Evolutionary conservation across 1,140 invertebrate species (phyloP).

Genomic region (Papilio glaucus): DNA sequence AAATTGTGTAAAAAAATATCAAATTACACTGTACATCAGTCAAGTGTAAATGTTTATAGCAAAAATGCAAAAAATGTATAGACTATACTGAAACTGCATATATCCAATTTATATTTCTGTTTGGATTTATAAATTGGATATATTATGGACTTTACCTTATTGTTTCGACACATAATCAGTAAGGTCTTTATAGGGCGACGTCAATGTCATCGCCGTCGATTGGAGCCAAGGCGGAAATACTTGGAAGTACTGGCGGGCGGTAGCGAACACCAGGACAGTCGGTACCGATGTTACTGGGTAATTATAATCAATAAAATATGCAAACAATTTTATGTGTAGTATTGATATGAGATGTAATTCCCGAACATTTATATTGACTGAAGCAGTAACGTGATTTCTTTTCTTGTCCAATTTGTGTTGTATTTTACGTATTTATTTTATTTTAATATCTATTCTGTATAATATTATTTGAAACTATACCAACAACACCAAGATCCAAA

Average conservation of each 20-base stretch:
- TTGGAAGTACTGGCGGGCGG: conserved; percentile 85
- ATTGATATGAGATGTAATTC: background rate
- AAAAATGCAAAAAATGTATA: conserved; percentile 1
- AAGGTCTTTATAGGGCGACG: conserved; percentile 72
- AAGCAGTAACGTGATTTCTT: no score
- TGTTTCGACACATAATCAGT: conserved; percentile 4
- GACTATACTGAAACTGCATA: no score
- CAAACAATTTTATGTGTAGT: background rate
- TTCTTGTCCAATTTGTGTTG: no score
- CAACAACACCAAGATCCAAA: no score
- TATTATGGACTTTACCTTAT: background rate
- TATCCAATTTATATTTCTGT: no score
- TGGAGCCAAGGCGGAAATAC: conserved; percentile 85
- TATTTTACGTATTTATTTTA: no score
- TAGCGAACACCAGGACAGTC: conserved; percentile 83
- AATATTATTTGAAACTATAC: no score
- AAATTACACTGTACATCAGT: no score
- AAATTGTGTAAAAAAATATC: no score
- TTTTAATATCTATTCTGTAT: no score
- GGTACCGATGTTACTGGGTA: conserved; percentile 83
- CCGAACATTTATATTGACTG: background rate
- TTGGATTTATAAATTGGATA: no score
- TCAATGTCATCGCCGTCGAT: conserved; percentile 85
- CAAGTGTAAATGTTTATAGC: no score
- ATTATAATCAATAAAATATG: background rate